A percentile compares a stretch with the other conserved stretches of the same genome.
phyloP scores from a whole-genome alignment of 2,888 invertebrate species.

The Cordilura impudica region DNA sequence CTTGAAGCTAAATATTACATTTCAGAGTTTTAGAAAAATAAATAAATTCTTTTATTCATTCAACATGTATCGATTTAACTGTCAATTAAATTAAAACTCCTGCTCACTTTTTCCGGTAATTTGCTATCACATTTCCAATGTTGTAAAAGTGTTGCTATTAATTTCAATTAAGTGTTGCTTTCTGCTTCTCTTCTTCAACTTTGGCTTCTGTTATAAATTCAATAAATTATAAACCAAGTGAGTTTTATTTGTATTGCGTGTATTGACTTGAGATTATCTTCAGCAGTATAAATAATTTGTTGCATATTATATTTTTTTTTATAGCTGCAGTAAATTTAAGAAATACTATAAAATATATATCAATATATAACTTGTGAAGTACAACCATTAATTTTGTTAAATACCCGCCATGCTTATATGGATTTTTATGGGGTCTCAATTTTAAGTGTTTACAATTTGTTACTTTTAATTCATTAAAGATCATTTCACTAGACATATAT shows the following conservation, averaged over 20 bases:
- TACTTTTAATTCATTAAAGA: background rate
- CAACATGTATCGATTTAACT: background rate
- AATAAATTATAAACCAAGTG: constrained; percentile 8
- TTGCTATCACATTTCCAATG: background rate
- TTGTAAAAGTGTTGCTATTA: constrained; percentile 18
- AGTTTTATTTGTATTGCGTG: background rate
- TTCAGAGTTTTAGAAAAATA: no score
- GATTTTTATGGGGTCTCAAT: background rate
- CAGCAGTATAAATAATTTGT: constrained; percentile 6
- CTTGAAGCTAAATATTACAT: no score
- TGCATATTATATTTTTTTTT: background rate
- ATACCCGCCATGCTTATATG: background rate
- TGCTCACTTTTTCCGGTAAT: background rate
- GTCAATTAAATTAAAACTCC: background rate
- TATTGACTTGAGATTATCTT: constrained; percentile 10
- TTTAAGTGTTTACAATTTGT: background rate
- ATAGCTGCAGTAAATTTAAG: background rate
- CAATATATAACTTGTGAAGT: background rate
- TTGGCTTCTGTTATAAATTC: background rate
- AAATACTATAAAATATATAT: background rate
- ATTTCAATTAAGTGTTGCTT: constrained; percentile 16
- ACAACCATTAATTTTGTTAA: constrained; percentile 1
- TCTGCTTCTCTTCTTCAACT: background rate
- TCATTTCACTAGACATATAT: no score
- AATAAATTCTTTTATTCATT: no score